Conservation (phyloP, 2,113 vertebrate genomes). For the Pampusana beccarii region DNA sequence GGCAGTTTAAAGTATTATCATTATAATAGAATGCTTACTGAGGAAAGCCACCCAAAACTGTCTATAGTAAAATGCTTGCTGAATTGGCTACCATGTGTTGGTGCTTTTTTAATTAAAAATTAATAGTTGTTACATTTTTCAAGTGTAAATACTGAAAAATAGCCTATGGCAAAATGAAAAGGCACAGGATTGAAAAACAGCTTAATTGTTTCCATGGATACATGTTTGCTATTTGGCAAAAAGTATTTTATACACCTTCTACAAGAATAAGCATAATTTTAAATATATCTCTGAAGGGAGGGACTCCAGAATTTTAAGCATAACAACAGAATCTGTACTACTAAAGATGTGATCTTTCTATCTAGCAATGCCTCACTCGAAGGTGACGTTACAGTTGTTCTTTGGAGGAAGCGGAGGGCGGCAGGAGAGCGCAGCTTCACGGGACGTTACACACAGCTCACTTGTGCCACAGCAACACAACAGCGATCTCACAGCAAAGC, state of each 20-base stretch:
- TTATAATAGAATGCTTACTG: background rate
- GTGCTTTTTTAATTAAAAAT: background rate
- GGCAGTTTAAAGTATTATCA: background rate
- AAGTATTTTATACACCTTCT: conserved; percentile 37
- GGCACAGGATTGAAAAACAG: conserved; percentile 44
- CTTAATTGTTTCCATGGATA: conserved; percentile 32
- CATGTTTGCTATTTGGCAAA: conserved; percentile 14
- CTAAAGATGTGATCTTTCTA: background rate
- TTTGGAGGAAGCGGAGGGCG: conserved; percentile 1
- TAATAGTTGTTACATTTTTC: background rate
- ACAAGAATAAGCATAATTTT: conserved; percentile 33
- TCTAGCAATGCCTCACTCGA: background rate
- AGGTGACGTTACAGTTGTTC: background rate
- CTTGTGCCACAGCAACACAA: background rate
- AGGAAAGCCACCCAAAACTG: background rate
- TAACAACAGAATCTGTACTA: background rate
- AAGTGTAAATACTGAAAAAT: conserved; percentile 60
- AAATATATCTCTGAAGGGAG: conserved; percentile 4
- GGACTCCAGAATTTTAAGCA: background rate
- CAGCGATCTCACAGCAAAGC: background rate
- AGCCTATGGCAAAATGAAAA: conserved; percentile 57
- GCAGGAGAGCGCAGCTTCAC: background rate
- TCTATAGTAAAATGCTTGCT: background rate
- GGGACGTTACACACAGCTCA: background rate
- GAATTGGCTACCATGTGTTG: background rate